These are phyloP conservation scores for Ischnura elegans DNA, from an alignment of 2,888 invertebrate genomes.

Conservation along the genomic window DNA sequence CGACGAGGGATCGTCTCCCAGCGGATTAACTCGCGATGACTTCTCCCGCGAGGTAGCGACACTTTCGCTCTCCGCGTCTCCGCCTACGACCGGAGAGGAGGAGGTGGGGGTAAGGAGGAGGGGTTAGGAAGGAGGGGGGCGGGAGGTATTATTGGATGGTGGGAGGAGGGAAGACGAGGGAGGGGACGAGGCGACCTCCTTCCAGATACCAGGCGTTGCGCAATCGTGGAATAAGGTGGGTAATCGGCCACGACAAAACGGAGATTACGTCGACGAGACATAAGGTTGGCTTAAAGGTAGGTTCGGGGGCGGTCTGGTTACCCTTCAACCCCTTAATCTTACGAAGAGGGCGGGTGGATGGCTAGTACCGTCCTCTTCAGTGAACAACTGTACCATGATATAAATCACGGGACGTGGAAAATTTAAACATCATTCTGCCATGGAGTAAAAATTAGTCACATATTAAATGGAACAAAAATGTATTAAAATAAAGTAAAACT, in stretches of 20 bases:
- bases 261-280: constrained; percentile 21
- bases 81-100: neutral
- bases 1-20: neutral
- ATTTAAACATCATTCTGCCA: too few relatives aligned
- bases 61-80: constrained; percentile 4
- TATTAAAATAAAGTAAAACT: too few relatives aligned
- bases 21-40: neutral
- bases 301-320: too few relatives aligned
- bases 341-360: too few relatives aligned
- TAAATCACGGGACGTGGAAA: too few relatives aligned
- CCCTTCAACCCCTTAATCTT: too few relatives aligned
- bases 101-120: neutral
- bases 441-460: too few relatives aligned
- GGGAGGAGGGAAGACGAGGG: neutral
- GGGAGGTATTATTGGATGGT: neutral
- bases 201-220: neutral
- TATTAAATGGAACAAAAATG: too few relatives aligned
- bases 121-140: neutral
- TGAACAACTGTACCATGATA: too few relatives aligned
- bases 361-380: too few relatives aligned
- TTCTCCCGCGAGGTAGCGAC: constrained; percentile 11
- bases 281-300: too few relatives aligned
- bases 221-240: neutral
- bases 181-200: constrained; percentile 12
- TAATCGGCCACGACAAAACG: constrained; percentile 27